Evolutionary conservation across 1,140 invertebrate genomes (phyloP).

Genomic region (Euwallacea similis): DNA sequence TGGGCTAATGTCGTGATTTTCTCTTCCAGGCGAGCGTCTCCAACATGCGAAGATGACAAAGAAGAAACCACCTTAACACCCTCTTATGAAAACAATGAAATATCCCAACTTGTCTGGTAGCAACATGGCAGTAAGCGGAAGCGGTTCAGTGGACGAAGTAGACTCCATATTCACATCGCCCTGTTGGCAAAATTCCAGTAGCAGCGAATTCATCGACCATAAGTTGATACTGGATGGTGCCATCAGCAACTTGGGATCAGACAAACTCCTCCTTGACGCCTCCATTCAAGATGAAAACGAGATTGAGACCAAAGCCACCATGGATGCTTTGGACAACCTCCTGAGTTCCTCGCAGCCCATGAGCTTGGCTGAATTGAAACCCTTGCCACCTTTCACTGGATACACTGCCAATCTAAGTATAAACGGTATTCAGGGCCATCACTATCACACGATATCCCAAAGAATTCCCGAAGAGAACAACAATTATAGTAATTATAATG

Average conservation of each 20-base stretch:
- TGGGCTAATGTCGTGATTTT: too few relatives aligned
- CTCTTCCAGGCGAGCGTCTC: slow-evolving; percentile 23
- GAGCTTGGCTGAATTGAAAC: slow-evolving; percentile 79
- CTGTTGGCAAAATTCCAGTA: slow-evolving; percentile 51
- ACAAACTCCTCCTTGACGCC: slow-evolving; percentile 55
- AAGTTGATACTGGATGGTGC: slow-evolving; percentile 49
- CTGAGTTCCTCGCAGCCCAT: slow-evolving; percentile 61
- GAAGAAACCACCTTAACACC: slow-evolving; percentile 21
- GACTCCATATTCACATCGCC: slow-evolving; percentile 51
- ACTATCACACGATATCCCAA: slow-evolving; percentile 80
- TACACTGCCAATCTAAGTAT: slow-evolving; percentile 81
- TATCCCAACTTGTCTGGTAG: slow-evolving; percentile 54
- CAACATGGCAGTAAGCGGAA: slow-evolving; percentile 54
- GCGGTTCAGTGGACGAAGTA: slow-evolving; percentile 51
- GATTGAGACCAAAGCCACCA: slow-evolving; percentile 57
- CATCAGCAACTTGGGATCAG: slow-evolving; percentile 52
- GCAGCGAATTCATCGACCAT: slow-evolving; percentile 51
- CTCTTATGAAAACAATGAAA: slow-evolving; percentile 54
- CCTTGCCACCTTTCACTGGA: slow-evolving; percentile 81
- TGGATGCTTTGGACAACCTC: slow-evolving; percentile 66
- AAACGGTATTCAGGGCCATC: slow-evolving; percentile 83
- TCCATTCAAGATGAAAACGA: slow-evolving; percentile 54
- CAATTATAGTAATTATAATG: slow-evolving; percentile 57
- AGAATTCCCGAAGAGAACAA: slow-evolving; percentile 65
- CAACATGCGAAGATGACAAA: slow-evolving; percentile 36